These are phyloP conservation scores for Rattus rattus DNA, from an alignment of 2,113 vertebrate genomes.

Conservation along the genomic window DNA sequence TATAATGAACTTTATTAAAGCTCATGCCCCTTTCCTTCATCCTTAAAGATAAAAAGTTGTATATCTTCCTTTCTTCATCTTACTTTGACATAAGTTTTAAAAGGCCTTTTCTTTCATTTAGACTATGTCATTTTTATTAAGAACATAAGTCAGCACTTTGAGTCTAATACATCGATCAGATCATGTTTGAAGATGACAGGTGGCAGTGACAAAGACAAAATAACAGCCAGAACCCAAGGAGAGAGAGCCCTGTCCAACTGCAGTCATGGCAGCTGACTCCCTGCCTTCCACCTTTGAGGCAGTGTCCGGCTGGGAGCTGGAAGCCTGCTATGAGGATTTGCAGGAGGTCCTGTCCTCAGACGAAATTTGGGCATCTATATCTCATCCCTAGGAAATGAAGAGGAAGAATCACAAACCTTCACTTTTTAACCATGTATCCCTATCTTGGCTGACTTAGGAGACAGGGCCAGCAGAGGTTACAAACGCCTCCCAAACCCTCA, in stretches of 20 bases:
- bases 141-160: too few relatives aligned
- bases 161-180: too few relatives aligned
- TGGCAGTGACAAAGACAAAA: too few relatives aligned
- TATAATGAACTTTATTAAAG: background rate
- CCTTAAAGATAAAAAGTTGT: background rate
- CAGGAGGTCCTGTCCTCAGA: constrained; percentile 96
- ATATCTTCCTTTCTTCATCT: background rate
- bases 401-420: constrained; percentile 80
- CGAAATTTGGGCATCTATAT: constrained; percentile 87
- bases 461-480: constrained; percentile 68
- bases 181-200: too few relatives aligned
- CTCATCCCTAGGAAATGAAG: constrained; percentile 85
- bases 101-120: background rate
- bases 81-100: background rate
- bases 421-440: constrained; percentile 72
- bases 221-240: too few relatives aligned
- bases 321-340: constrained; percentile 97
- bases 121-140: background rate
- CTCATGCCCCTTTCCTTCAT: background rate
- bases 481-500: background rate
- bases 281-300: constrained; percentile 87
- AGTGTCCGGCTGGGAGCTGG: constrained; percentile 95
- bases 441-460: constrained; percentile 77
- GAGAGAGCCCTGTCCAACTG: constrained; percentile 51
- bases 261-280: constrained; percentile 94